A percentile compares a stretch with the other conserved stretches of the same genome.
Conservation (phyloP, 1,140 invertebrate genomes). For the Papilio glaucus region DNA sequence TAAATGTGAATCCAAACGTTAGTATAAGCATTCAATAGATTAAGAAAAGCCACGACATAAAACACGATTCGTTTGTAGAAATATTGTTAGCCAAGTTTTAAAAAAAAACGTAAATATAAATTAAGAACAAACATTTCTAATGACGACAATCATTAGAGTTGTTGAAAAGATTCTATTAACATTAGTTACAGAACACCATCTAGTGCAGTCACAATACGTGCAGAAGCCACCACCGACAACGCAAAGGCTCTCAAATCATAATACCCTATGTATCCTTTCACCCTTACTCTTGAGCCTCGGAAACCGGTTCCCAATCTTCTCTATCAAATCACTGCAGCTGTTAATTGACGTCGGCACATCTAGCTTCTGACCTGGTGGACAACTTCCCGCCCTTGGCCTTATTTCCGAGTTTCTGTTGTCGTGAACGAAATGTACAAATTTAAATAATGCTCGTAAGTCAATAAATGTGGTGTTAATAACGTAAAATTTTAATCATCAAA, state of each 20-base stretch:
- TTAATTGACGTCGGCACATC: slow-evolving; percentile 54
- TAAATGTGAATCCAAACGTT: too few species aligned
- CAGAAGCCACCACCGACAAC: slow-evolving; percentile 45
- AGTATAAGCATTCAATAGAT: background rate
- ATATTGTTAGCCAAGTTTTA: too few species aligned
- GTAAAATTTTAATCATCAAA: too few species aligned
- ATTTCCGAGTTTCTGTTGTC: slow-evolving; percentile 57
- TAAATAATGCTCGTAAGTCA: too few species aligned
- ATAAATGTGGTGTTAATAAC: too few species aligned
- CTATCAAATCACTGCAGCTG: slow-evolving; percentile 82
- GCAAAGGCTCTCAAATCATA: slow-evolving; percentile 38
- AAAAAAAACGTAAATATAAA: too few species aligned
- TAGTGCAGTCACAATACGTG: slow-evolving; percentile 34
- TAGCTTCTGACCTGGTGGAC: slow-evolving; percentile 53
- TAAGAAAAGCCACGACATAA: background rate
- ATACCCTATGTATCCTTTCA: slow-evolving; percentile 86
- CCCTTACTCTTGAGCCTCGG: slow-evolving; percentile 83
- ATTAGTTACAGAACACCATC: background rate
- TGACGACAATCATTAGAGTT: too few species aligned
- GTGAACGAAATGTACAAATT: background rate
- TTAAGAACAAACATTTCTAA: too few species aligned
- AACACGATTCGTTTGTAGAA: background rate
- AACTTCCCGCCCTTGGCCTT: slow-evolving; percentile 62
- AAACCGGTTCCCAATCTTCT: slow-evolving; percentile 82
- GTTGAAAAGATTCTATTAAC: too few species aligned